Conservation (phyloP, 1,140 invertebrate genomes). For the Zaprionus lachaisei region DNA sequence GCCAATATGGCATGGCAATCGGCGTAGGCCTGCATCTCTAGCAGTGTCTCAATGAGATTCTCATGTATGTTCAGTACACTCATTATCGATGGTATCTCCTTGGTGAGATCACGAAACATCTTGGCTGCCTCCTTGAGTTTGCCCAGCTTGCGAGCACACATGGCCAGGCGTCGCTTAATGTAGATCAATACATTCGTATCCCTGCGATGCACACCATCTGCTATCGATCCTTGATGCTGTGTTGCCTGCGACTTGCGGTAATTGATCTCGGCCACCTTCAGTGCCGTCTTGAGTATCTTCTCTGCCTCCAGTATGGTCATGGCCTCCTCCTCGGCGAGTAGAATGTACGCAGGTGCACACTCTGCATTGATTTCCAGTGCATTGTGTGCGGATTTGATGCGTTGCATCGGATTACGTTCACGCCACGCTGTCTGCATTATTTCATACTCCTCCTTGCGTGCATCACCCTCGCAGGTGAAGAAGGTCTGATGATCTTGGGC, state of each 20-base stretch:
- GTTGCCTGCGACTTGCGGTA: constrained; percentile 91
- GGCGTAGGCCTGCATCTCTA: constrained; percentile 98
- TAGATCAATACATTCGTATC: constrained; percentile 98
- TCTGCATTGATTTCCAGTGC: constrained; percentile 96
- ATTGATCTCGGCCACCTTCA: constrained; percentile 94
- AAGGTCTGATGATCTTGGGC: constrained; percentile 99
- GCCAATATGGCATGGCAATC: constrained; percentile 97
- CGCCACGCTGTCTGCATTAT: constrained; percentile 99
- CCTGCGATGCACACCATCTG: constrained; percentile 93
- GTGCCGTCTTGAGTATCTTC: constrained; percentile 93
- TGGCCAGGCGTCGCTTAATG: constrained; percentile 96
- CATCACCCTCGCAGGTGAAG: constrained; percentile 97
- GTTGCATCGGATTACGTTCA: constrained; percentile 95
- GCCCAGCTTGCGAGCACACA: constrained; percentile 98
- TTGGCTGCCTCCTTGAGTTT: constrained; percentile 97
- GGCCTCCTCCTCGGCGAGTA: constrained; percentile 98
- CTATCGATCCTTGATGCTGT: constrained; percentile 90
- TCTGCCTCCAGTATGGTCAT: constrained; percentile 96
- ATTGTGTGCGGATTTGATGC: constrained; percentile 96
- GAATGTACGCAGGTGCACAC: constrained; percentile 97
- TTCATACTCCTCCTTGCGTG: constrained; percentile 96
- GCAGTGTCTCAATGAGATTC: constrained; percentile 97
- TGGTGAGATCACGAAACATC: constrained; percentile 98
- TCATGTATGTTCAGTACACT: constrained; percentile 98
- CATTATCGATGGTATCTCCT: constrained; percentile 97